Evolutionary conservation across 2,797 vertebrate species (phyloP).

Genomic region (Poecilia gillii): DNA sequence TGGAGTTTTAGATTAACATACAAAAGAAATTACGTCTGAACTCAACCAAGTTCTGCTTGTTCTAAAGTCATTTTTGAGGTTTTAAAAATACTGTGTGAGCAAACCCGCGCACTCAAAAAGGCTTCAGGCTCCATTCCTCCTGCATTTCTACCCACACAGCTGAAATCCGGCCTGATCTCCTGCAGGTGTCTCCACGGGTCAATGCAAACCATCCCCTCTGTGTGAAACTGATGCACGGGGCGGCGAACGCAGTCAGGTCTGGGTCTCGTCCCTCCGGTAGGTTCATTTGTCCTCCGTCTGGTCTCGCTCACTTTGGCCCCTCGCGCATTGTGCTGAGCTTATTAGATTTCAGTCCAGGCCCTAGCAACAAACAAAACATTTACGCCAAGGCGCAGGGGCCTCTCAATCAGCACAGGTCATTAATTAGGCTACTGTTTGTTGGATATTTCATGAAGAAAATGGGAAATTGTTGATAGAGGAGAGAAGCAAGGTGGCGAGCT

Average conservation of each 20-base stretch:
- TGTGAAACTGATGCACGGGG: slow-evolving; percentile 21
- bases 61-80: neutral
- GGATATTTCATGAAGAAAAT: slow-evolving; percentile 65
- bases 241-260: neutral
- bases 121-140: neutral
- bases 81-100: neutral
- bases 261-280: slow-evolving; percentile 22
- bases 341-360: slow-evolving; percentile 61
- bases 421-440: slow-evolving; percentile 68
- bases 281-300: slow-evolving; percentile 43
- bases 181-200: slow-evolving; percentile 9
- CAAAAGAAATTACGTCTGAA: neutral
- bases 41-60: neutral
- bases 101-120: too few species aligned
- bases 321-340: slow-evolving; percentile 31
- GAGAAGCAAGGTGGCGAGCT: slow-evolving; percentile 57
- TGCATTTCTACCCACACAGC: neutral
- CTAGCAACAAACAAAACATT: slow-evolving; percentile 80
- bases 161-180: neutral
- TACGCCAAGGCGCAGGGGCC: slow-evolving; percentile 53
- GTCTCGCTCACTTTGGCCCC: slow-evolving; percentile 27
- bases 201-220: slow-evolving; percentile 26
- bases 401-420: slow-evolving; percentile 62
- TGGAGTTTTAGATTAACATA: neutral
- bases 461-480: slow-evolving; percentile 69